A percentile compares a stretch with the other conserved stretches of the same genome.
Evolutionary conservation across 1,140 invertebrate species (phyloP).

Genomic region (Holotrichia oblita): DNA sequence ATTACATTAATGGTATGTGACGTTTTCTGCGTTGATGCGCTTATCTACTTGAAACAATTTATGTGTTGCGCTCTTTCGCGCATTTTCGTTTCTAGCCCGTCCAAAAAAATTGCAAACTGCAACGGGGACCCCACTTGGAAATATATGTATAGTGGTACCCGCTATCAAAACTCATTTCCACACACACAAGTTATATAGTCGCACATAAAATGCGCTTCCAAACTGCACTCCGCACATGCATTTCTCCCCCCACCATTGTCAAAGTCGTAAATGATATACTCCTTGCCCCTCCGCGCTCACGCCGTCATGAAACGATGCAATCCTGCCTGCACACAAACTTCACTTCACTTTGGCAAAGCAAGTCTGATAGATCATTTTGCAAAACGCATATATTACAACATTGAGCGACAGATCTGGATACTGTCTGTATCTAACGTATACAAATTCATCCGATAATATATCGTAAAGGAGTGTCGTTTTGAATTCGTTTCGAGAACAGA

Average conservation of each 20-base stretch:
- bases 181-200: constrained; percentile 54
- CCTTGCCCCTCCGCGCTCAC: constrained; percentile 51
- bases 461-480: not conserved
- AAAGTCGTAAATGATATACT: constrained; percentile 59
- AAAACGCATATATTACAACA: constrained; percentile 10
- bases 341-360: constrained; percentile 56
- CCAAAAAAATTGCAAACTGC: not conserved
- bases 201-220: constrained; percentile 59
- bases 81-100: not conserved
- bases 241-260: constrained; percentile 53
- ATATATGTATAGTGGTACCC: constrained; percentile 39
- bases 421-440: constrained; percentile 16
- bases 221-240: constrained; percentile 61
- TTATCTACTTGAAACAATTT: too few species aligned
- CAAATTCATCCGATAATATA: constrained; percentile 32
- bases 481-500: constrained; percentile 15
- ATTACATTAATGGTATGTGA: too few species aligned
- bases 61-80: not conserved
- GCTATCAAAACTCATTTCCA: constrained; percentile 60
- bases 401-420: constrained; percentile 24
- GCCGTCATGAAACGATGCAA: constrained; percentile 52
- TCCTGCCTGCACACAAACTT: constrained; percentile 49
- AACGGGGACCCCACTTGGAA: not conserved
- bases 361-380: constrained; percentile 57
- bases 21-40: too few species aligned